Base-by-base conservation (phyloP, 2,888 invertebrate genomes). In the Chrysomela aeneicollis region DNA sequence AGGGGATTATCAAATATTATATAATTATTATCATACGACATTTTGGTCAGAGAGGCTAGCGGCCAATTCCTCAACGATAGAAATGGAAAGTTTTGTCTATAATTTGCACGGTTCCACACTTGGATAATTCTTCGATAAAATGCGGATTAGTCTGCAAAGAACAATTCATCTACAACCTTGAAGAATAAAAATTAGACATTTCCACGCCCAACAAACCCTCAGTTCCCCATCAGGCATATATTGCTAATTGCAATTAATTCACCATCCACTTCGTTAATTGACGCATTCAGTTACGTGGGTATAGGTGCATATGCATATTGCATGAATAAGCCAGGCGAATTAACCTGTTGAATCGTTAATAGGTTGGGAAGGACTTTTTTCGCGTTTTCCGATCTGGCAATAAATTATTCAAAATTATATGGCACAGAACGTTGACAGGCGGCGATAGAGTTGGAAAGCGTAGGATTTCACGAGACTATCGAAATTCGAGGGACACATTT, bases 341-440 rank as follows among this genome's bases (percentile, higher is more conserved):
- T 58, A 64, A 58, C 61, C 47, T 57, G 60, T 53, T 64, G 61
- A 64, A 37, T 61, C 61, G 57, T 58, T 61, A 58, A 61, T 64
- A 61, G 57, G 49, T 58, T 21, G 37, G 52, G 53, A 47, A 9
- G 32, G 47, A n/a, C 32, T 30, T 49, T 64, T 64, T 58, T 64
- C 53, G 58, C 61, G 57, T 64, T 64, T 61, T 26, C 46, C 19
- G 53, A 61, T 64, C 52, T 18, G 57, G 50, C 50, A 35, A 64
- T 61, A 58, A 64, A 64, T 58, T 61, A 64, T 49, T 30, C 57
- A 47, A 61, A 64, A 64, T 64, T 61, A 61, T 64, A 61, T 61
- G 51, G 57, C 58, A 64, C 64, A 54, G 46, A 59, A 47, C 42
- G 37, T 59, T 42, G 26, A 64, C 59, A 60, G 60, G 57, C 55